phyloP scores from a whole-genome alignment of 1,140 invertebrate genomes.

The Apis laboriosa region DNA sequence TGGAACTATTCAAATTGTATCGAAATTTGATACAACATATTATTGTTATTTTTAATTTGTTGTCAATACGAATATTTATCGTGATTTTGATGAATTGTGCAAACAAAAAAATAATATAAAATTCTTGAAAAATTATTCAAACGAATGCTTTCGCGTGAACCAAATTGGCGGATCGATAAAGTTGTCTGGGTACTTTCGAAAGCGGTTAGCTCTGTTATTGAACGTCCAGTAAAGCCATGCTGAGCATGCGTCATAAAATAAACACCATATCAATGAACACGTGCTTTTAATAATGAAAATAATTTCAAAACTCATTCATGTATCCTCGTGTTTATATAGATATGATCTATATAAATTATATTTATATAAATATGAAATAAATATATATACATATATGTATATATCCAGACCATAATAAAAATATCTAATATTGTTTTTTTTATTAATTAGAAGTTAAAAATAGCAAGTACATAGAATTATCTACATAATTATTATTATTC shows the following conservation, averaged over 20 bases:
- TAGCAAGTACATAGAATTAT: background rate
- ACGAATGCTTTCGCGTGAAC: background rate
- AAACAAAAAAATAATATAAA: background rate
- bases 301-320: background rate
- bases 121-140: background rate
- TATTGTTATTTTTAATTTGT: too few relatives aligned
- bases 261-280: background rate
- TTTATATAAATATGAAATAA: too few relatives aligned
- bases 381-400: too few relatives aligned
- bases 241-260: slow-evolving; percentile 28
- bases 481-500: background rate
- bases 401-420: too few relatives aligned
- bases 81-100: too few relatives aligned
- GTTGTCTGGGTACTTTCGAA: slow-evolving; percentile 6
- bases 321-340: too few relatives aligned
- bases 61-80: background rate
- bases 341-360: too few relatives aligned
- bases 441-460: too few relatives aligned
- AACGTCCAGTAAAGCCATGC: background rate
- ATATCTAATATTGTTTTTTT: too few relatives aligned
- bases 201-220: slow-evolving; percentile 18
- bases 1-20: too few relatives aligned
- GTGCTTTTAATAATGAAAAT: background rate
- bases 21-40: background rate
- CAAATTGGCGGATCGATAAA: slow-evolving; percentile 25